Evolutionary conservation across 2,797 vertebrate species (phyloP).

Genomic region (Columba guinea): DNA sequence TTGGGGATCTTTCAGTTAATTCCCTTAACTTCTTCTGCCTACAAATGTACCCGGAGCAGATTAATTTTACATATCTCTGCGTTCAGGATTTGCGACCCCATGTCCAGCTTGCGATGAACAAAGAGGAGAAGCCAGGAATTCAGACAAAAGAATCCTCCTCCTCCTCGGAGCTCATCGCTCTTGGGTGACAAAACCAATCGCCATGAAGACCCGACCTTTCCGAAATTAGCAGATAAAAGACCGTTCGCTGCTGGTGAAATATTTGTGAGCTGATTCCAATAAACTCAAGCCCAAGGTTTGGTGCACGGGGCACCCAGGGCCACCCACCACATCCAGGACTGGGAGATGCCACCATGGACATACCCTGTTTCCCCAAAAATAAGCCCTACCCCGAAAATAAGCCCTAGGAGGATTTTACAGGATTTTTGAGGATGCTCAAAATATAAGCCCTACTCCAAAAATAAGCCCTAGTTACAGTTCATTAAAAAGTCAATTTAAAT

Average conservation of each 20-base stretch:
- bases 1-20: not conserved
- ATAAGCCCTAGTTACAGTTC: too few species aligned
- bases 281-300: not conserved
- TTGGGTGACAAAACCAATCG: not conserved
- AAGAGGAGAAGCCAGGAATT: not conserved
- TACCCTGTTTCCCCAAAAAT: too few species aligned
- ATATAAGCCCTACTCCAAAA: too few species aligned
- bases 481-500: too few species aligned
- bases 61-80: not conserved
- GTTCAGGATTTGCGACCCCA: not conserved
- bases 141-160: not conserved
- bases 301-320: not conserved
- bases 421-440: too few species aligned
- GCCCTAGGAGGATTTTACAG: too few species aligned
- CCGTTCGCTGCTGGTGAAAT: not conserved
- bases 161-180: not conserved
- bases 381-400: too few species aligned
- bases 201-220: not conserved
- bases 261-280: not conserved
- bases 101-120: fast-evolving
- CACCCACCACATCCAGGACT: not conserved
- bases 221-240: not conserved
- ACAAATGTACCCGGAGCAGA: not conserved
- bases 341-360: not conserved
- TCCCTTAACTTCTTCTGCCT: constrained; percentile 28